Evolutionary conservation across 2,888 invertebrate genomes (phyloP), one percentile per base, ranked within the genome.

Genomic region (Perizoma affinitatum): DNA sequence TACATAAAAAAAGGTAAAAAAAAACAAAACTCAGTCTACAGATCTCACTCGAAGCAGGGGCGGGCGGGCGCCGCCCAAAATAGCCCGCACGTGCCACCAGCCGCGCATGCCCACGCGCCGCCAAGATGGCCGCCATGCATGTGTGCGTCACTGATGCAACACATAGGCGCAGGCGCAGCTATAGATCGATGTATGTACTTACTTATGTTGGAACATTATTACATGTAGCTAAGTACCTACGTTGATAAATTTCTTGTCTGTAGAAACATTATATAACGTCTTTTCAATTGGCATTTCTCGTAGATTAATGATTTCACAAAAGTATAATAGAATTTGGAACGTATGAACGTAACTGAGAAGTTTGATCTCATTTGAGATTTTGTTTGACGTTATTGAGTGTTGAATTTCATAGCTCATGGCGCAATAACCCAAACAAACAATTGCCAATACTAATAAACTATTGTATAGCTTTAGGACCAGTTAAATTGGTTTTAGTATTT

Each of bases 81-180:
- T 92, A 92, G 90, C 79, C 73, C 92, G 90, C 91, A 92, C 92
- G 92, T 92, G 92, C 90, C 90, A 82, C 78, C 80, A 80, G 82
- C 78, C 79, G 79, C 82, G 86, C 82, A 82, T 88, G 90, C 90
- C 88, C 90, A 88, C 87, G 91, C 90, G 90, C 90, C 86, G 75
- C 68, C 84, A 91, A 90, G 79, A 92, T 92, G 91, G 91, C 91
- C 80, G 90, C 84, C 81, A 61, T 59, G 71, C 70, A 56, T 67
- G 62, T 66, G 57, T 74, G 79, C 83, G 84, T 84, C 72, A 64
- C 68, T 64, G 66, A 63, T 83, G 76, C 75, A 76, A 80, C 53
- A 59, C 58, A 51, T 48, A 60, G 53, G 55, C 62, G 63, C 55
- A 49, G 53, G 59, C 60, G 62, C 60, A 58, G 38, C 54, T 55